phyloP scores from a whole-genome alignment of 2,797 vertebrate genomes.

The Tapera naevia region DNA sequence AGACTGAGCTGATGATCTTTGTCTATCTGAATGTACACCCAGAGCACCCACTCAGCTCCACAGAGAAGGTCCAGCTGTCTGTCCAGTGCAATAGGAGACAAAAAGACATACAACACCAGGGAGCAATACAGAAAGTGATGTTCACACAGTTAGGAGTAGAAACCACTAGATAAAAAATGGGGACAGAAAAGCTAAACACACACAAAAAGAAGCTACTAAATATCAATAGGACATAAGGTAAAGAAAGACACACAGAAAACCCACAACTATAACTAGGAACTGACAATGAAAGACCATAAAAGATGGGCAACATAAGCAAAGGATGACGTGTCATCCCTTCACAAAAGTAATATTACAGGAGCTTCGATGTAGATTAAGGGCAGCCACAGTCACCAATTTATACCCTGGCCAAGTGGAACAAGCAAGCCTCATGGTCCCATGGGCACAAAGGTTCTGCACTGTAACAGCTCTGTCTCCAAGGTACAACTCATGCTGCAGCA shows the following conservation, averaged over 20 bases:
- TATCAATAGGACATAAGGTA: not conserved
- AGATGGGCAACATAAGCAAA: not conserved
- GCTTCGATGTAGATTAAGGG: not conserved
- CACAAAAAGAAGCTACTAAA: not conserved
- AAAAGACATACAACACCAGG: not conserved
- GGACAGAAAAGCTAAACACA: not conserved
- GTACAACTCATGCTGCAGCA: not conserved
- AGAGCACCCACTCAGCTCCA: not conserved
- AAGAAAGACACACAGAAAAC: not conserved
- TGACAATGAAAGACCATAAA: not conserved
- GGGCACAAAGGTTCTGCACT: not conserved
- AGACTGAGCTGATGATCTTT: not conserved
- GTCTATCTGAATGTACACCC: not conserved
- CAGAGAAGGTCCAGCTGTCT: not conserved
- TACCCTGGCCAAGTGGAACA: not conserved
- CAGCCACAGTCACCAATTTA: not conserved
- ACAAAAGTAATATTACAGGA: accelerated
- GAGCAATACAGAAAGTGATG: not conserved
- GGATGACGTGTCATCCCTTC: not conserved
- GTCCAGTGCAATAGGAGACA: not conserved
- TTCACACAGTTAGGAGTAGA: not conserved
- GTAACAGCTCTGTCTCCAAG: not conserved
- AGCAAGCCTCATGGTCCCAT: accelerated
- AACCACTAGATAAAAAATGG: not conserved
- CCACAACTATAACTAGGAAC: not conserved